Evolutionary conservation across 2,888 invertebrate genomes (phyloP).

Genomic region (Ormyrus thymus): DNA sequence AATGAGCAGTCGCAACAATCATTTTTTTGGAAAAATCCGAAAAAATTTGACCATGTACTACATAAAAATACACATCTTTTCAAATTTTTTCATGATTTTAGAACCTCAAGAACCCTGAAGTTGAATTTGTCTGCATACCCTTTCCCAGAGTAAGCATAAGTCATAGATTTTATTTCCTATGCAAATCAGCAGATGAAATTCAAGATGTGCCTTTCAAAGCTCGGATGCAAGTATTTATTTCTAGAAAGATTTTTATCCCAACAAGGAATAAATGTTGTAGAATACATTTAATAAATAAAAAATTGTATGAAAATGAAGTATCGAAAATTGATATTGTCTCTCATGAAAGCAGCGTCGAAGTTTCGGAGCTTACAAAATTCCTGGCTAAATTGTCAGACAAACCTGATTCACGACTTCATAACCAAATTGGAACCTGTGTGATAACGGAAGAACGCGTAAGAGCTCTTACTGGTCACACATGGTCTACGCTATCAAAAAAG

Average conservation of each 20-base stretch:
- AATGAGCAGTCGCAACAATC: too few relatives aligned
- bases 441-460: constrained; percentile 49
- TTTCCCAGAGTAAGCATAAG: too few relatives aligned
- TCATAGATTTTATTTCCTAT: constrained; percentile 4
- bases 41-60: too few relatives aligned
- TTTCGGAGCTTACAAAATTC: constrained; percentile 25
- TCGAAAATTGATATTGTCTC: constrained; percentile 2
- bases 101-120: too few relatives aligned
- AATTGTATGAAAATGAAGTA: constrained; percentile 48
- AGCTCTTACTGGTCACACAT: constrained; percentile 53
- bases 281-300: constrained; percentile 47
- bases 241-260: too few relatives aligned
- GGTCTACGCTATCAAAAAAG: constrained; percentile 54
- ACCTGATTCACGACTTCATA: neutral
- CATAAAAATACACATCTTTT: too few relatives aligned
- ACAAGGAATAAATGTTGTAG: too few relatives aligned
- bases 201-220: too few relatives aligned
- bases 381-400: neutral
- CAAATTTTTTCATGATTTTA: too few relatives aligned
- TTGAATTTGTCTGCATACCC: too few relatives aligned
- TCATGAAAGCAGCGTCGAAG: constrained; percentile 18
- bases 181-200: neutral
- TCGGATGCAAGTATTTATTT: too few relatives aligned
- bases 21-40: too few relatives aligned
- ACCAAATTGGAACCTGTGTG: constrained; percentile 43